Conservation (phyloP, 2,797 vertebrate genomes). For the Champsocephalus esox region DNA sequence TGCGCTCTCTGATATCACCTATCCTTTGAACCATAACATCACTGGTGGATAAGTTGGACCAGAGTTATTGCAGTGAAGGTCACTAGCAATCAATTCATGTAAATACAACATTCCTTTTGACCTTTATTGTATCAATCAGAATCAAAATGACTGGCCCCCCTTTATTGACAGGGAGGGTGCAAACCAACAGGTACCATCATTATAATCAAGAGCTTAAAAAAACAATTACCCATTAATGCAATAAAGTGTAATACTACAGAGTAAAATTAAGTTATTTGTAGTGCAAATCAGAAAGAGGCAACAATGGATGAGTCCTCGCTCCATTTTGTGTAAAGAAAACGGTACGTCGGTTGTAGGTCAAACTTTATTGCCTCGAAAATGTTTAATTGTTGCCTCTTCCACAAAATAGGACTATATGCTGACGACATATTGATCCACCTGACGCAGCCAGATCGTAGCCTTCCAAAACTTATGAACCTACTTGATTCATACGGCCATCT, state of each 20-base stretch:
- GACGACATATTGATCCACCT: too few species aligned
- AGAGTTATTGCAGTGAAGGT: constrained; percentile 11
- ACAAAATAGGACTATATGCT: too few species aligned
- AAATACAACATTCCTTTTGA: constrained; percentile 10
- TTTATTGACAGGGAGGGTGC: background rate
- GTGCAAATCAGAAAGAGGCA: constrained; percentile 2
- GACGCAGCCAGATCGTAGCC: too few species aligned
- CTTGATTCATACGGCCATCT: too few species aligned
- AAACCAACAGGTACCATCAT: too few species aligned
- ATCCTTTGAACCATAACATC: constrained; percentile 31
- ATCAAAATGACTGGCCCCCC: background rate
- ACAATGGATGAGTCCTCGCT: background rate
- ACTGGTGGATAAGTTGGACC: background rate
- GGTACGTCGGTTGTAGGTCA: constrained; percentile 13
- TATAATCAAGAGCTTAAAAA: too few species aligned
- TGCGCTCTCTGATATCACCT: constrained; percentile 28
- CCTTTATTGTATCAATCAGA: background rate
- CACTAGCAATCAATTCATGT: constrained; percentile 18
- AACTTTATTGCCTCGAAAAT: constrained; percentile 32
- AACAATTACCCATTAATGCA: too few species aligned
- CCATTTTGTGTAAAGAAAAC: constrained; percentile 18
- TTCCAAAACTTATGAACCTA: too few species aligned
- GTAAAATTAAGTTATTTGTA: constrained; percentile 6
- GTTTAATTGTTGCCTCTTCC: constrained; percentile 45
- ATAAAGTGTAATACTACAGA: constrained; percentile 2